Evolutionary conservation across 2,888 invertebrate species (phyloP).

Genomic region (Cephonodes hylas): DNA sequence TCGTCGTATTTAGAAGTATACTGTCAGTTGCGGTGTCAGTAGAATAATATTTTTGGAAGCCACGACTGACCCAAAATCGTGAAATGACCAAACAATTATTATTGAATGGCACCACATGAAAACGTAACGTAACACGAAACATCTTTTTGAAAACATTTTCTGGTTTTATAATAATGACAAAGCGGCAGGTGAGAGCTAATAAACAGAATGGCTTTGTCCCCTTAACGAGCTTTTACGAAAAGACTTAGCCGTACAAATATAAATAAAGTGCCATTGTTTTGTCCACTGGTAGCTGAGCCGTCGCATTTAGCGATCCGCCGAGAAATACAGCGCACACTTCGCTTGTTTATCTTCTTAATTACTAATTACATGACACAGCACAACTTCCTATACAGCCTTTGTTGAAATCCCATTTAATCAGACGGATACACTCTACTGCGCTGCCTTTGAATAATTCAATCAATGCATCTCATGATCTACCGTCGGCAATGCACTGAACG

Average conservation of each 20-base stretch:
- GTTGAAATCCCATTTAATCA: constrained; percentile 11
- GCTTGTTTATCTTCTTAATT: constrained; percentile 41
- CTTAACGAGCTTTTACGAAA: constrained; percentile 55
- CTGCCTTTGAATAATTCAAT: neutral
- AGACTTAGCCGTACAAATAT: constrained; percentile 46
- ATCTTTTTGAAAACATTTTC: constrained; percentile 35
- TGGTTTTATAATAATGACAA: constrained; percentile 50
- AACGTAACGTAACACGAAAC: neutral
- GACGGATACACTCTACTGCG: neutral
- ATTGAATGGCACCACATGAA: neutral
- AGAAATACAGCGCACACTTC: constrained; percentile 31
- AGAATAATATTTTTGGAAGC: too few relatives aligned
- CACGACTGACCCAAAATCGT: neutral
- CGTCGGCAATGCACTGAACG: neutral
- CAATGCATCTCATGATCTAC: neutral
- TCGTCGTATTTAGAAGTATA: too few relatives aligned
- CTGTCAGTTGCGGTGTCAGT: too few relatives aligned
- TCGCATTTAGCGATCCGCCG: constrained; percentile 42
- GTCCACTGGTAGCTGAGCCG: constrained; percentile 35
- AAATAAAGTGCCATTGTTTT: constrained; percentile 54
- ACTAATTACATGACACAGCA: constrained; percentile 39
- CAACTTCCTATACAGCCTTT: constrained; percentile 9
- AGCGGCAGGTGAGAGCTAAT: constrained; percentile 56
- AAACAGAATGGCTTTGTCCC: constrained; percentile 56
- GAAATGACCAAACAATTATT: neutral